These are phyloP conservation scores for Drosophila fulvimacula DNA, from an alignment of 2,888 invertebrate species.

Conservation along the genomic window DNA sequence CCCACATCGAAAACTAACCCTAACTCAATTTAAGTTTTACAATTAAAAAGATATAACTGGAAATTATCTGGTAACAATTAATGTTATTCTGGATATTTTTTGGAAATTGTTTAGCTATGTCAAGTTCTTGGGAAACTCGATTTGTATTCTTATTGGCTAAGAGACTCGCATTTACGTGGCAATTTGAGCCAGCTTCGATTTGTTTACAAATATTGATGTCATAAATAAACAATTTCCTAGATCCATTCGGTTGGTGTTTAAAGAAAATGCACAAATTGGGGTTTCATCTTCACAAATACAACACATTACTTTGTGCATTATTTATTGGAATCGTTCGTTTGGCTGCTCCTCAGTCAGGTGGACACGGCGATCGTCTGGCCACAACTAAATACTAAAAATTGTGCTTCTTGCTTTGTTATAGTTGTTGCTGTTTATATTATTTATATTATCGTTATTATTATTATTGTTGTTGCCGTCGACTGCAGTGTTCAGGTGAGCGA, in stretches of 20 bases:
- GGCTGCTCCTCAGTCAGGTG: conserved; percentile 36
- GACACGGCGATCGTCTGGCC: conserved; percentile 20
- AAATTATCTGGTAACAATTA: neutral
- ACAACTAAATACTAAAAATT: conserved; percentile 51
- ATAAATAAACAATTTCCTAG: conserved; percentile 43
- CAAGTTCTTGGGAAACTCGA: conserved; percentile 17
- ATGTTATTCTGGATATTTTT: conserved; percentile 16
- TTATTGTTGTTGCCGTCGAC: conserved; percentile 19
- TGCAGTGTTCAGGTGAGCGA: conserved; percentile 12
- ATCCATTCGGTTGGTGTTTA: conserved; percentile 16
- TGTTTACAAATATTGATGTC: conserved; percentile 17
- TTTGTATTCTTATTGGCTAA: conserved; percentile 27
- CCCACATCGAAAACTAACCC: neutral
- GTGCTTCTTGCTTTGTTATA: conserved; percentile 34
- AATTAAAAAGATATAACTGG: neutral
- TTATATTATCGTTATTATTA: neutral
- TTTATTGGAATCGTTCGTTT: conserved; percentile 78
- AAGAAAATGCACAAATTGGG: conserved; percentile 28
- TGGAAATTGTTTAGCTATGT: conserved; percentile 52
- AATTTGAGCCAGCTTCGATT: conserved; percentile 31
- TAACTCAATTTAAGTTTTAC: neutral
- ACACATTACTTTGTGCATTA: conserved; percentile 80
- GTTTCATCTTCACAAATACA: conserved; percentile 73
- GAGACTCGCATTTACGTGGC: conserved; percentile 28
- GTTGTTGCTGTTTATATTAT: conserved; percentile 5